These are phyloP conservation scores for Lytechinus variegatus DNA, from an alignment of 35 echinoderm and acorn worm species.

Conservation along the genomic window DNA sequence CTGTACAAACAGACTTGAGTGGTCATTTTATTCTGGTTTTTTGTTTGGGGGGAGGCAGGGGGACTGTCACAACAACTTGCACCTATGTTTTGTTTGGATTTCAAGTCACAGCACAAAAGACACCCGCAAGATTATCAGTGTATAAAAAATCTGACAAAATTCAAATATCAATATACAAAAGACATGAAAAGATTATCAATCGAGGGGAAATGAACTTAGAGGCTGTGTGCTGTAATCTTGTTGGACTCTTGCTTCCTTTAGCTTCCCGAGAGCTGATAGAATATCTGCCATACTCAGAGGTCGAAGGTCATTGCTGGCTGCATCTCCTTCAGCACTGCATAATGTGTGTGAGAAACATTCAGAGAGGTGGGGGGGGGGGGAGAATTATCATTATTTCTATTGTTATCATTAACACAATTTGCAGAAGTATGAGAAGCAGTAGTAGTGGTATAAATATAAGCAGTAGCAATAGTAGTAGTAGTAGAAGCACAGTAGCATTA, in stretches of 20 bases:
- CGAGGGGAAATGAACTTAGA: constrained; percentile 7
- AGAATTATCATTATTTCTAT: not conserved
- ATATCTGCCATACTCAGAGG: constrained; percentile 45
- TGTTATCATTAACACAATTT: too few relatives aligned
- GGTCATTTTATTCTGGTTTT: too few relatives aligned
- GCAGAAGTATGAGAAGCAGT: too few relatives aligned
- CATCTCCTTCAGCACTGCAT: not conserved
- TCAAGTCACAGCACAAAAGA: too few relatives aligned
- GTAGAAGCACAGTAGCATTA: too few relatives aligned
- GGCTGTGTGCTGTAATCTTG: not conserved
- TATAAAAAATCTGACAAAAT: not conserved
- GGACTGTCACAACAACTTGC: too few relatives aligned
- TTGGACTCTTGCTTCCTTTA: not conserved
- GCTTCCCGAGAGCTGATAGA: constrained; percentile 23
- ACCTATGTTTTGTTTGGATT: too few relatives aligned
- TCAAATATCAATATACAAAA: not conserved
- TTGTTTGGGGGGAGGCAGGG: too few relatives aligned
- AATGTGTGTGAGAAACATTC: not conserved
- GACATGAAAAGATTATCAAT: not conserved
- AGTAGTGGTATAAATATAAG: too few relatives aligned
- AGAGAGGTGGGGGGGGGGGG: not conserved
- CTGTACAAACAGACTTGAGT: too few relatives aligned
- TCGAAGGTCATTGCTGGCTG: constrained; percentile 24
- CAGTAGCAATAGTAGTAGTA: too few relatives aligned
- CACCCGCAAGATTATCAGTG: not conserved